Conservation (phyloP, 2,113 vertebrate species). For the Colossoma macropomum region DNA sequence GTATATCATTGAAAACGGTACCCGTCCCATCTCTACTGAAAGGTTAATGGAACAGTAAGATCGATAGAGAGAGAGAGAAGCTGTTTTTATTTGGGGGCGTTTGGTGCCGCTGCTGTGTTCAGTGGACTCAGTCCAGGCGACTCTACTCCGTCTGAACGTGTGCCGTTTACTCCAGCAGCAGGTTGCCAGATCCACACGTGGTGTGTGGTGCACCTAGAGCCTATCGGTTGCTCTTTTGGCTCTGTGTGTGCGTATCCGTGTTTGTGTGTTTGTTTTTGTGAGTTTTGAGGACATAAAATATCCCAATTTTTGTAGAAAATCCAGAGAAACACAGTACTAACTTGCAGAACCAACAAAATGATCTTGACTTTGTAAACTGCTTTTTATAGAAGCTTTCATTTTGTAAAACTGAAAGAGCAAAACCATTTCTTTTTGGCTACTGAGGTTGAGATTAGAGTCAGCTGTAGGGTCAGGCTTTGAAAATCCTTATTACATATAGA, state of each 20-base stretch:
- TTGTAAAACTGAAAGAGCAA: too few relatives aligned
- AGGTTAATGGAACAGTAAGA: background rate
- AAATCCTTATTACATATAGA: too few relatives aligned
- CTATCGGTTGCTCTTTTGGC: slow-evolving; percentile 28
- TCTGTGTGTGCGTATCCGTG: background rate
- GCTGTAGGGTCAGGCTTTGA: too few relatives aligned
- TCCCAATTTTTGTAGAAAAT: background rate
- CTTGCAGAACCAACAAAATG: too few relatives aligned
- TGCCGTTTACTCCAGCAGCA: slow-evolving; percentile 43
- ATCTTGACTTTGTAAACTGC: too few relatives aligned
- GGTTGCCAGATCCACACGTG: slow-evolving; percentile 41
- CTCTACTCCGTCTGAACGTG: slow-evolving; percentile 28
- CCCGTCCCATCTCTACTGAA: background rate
- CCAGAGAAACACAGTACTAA: too few relatives aligned
- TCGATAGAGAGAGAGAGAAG: slow-evolving; percentile 6
- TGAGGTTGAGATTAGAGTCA: too few relatives aligned
- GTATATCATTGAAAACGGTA: background rate
- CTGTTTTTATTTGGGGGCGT: background rate
- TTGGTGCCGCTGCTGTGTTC: slow-evolving; percentile 39
- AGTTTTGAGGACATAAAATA: background rate
- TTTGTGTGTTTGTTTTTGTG: background rate
- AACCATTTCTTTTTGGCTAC: too few relatives aligned
- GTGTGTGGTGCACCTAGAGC: slow-evolving; percentile 26
- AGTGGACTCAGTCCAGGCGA: slow-evolving; percentile 28
- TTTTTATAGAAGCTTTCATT: too few relatives aligned